phyloP scores from a whole-genome alignment of 2,888 invertebrate genomes.

The Nephrotoma appendiculata region DNA sequence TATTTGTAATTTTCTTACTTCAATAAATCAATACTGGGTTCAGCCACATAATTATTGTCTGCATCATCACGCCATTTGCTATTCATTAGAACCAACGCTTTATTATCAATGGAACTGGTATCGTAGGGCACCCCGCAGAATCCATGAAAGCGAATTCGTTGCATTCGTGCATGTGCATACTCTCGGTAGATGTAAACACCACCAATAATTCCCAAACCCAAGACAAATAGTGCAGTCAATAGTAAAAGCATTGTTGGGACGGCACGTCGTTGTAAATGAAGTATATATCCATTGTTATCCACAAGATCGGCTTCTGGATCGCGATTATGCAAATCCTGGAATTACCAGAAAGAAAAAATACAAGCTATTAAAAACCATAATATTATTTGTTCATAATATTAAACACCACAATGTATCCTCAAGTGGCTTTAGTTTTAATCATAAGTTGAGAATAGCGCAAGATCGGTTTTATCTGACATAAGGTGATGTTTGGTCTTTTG shows the following conservation, averaged over 20 bases:
- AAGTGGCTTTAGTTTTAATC: too few species aligned
- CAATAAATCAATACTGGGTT: background rate
- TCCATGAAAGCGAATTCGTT: slow-evolving; percentile 33
- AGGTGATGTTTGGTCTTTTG: too few species aligned
- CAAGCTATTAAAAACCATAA: too few species aligned
- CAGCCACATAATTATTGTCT: background rate
- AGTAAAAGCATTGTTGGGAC: slow-evolving; percentile 53
- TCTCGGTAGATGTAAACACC: slow-evolving; percentile 65
- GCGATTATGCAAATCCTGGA: slow-evolving; percentile 15
- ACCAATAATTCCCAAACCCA: slow-evolving; percentile 53
- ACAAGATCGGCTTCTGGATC: slow-evolving; percentile 31
- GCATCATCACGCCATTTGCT: background rate
- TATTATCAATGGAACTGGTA: slow-evolving; percentile 13
- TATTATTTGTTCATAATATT: too few species aligned
- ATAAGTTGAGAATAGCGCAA: too few species aligned
- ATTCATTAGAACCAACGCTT: background rate
- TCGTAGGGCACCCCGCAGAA: slow-evolving; percentile 31
- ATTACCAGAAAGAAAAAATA: too few species aligned
- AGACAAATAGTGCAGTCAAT: slow-evolving; percentile 50
- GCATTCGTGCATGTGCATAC: slow-evolving; percentile 45
- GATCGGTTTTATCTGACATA: too few species aligned
- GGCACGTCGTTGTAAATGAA: slow-evolving; percentile 29
- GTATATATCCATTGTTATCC: slow-evolving; percentile 19
- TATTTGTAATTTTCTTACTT: background rate
- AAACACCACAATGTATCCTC: too few species aligned